Evolutionary conservation across 2,113 vertebrate species (phyloP), one percentile per base, ranked within the genome.

Genomic region (Cranoglanis bouderius): DNA sequence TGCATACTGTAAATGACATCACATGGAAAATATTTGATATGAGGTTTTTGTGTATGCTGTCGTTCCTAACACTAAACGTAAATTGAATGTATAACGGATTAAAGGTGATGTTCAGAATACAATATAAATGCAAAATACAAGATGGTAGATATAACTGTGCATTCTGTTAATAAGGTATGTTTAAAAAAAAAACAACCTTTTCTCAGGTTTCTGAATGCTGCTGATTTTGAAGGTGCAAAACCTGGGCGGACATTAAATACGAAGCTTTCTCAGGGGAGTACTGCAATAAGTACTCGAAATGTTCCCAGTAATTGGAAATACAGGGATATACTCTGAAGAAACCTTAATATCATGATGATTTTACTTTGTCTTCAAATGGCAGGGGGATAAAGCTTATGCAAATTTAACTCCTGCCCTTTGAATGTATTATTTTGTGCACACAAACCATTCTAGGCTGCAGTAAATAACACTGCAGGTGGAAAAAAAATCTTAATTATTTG

Each of bases 381-480:
- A 82, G 53, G 80, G 32, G 80, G 57, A 57, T 35, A 57, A 57
- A 82, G 32, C 32, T 82, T 82, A 57, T 57, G 77, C 32, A 35
- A 55, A 35, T 57, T 21, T 19, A 82, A 82, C 18, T 82, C n/a
- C 53, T 38, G 51, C 80, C 53, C n/a, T 82, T 82, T 55, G 8
- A 19, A 29, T 57, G 29, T 57, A 57, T 82, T 24, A 57, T 38
- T 57, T 24, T 35, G 77, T 53, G 49, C 35, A 29, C 29, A 53
- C 43, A 81, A 21, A 82, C 53, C 32, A 82, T 82, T 82, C 18
- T 57, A 57, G n/a, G 51, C 29, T 38, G 32, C 18, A 55, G 21
- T 10, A 10, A 80, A 80, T 32, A 80, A 53, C 14, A 57, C 8
- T 24, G n/a, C n/a, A 82, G 14, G 78, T 55, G n/a, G 21, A 82